Evolutionary conservation across 1,140 invertebrate species (phyloP).

Genomic region (Calliopsis andreniformis): DNA sequence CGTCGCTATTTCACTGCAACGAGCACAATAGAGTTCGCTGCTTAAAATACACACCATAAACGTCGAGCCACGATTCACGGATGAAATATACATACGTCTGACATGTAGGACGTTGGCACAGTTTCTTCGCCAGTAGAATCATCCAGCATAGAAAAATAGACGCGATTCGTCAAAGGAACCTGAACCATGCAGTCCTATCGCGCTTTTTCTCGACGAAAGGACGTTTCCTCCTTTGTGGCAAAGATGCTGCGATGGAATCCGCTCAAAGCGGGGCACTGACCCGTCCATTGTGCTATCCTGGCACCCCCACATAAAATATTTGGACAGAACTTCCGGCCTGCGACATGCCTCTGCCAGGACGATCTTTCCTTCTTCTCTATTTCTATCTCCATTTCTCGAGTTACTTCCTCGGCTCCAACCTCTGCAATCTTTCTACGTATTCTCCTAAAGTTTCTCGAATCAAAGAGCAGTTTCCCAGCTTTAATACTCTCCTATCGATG

Average conservation of each 20-base stretch:
- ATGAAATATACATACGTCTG: no score
- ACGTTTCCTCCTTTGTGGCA: constrained; percentile 1
- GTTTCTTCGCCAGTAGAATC: not conserved
- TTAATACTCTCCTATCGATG: no score
- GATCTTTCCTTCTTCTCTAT: not conserved
- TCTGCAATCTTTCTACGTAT: not conserved
- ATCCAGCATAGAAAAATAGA: not conserved
- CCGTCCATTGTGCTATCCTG: constrained; percentile 40
- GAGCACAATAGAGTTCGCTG: no score
- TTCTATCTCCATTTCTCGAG: constrained; percentile 9
- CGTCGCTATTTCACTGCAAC: no score
- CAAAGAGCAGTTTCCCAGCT: no score
- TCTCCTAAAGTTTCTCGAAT: no score
- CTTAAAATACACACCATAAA: no score
- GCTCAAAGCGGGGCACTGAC: constrained; percentile 43
- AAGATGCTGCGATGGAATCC: constrained; percentile 30
- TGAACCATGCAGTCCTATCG: constrained; percentile 1
- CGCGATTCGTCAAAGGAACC: constrained; percentile 9
- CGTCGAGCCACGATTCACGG: no score
- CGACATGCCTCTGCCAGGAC: constrained; percentile 19
- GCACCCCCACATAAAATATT: constrained; percentile 46
- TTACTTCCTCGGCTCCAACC: not conserved
- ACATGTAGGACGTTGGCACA: not conserved
- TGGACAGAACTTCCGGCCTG: constrained; percentile 50
- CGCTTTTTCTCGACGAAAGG: constrained; percentile 18